Conservation (phyloP, 2,797 vertebrate genomes). For the Lacerta viridis region DNA sequence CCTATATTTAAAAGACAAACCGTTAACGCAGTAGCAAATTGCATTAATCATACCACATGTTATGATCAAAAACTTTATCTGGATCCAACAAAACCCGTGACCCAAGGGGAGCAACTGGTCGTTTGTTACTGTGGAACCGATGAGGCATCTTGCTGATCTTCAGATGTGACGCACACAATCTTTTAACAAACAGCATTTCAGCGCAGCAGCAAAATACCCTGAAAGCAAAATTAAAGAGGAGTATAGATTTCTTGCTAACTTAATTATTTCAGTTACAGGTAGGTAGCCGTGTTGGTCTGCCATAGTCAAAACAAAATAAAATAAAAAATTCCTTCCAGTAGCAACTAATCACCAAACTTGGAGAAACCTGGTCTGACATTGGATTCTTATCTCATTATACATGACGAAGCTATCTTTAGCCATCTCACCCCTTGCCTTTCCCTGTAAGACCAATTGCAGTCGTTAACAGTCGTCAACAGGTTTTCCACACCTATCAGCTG, state of each 20-base stretch:
- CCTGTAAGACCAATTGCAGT: too few relatives aligned
- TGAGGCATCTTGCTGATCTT: constrained; percentile 71
- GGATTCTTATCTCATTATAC: too few relatives aligned
- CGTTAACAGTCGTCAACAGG: too few relatives aligned
- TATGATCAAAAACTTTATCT: constrained; percentile 84
- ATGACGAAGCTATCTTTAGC: too few relatives aligned
- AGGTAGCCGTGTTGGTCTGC: too few relatives aligned
- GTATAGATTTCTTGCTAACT: constrained; percentile 47
- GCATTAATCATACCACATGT: constrained; percentile 82
- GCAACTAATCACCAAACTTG: too few relatives aligned
- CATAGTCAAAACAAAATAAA: too few relatives aligned
- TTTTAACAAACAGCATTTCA: constrained; percentile 75
- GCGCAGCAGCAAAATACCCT: constrained; percentile 62
- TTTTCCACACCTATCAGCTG: too few relatives aligned
- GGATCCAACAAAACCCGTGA: constrained; percentile 88
- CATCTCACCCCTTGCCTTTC: too few relatives aligned
- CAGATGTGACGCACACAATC: constrained; percentile 72
- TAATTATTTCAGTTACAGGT: background rate
- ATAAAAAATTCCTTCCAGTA: too few relatives aligned
- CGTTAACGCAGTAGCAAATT: background rate
- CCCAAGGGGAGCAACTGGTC: constrained; percentile 88
- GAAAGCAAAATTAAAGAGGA: constrained; percentile 69
- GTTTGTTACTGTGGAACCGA: constrained; percentile 79
- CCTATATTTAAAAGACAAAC: background rate
- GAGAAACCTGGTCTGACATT: too few relatives aligned